Percentiles rank a stretch among this genome's conserved stretches.
Conservation (phyloP, 1,140 invertebrate genomes). For the Drosophila asahinai region DNA sequence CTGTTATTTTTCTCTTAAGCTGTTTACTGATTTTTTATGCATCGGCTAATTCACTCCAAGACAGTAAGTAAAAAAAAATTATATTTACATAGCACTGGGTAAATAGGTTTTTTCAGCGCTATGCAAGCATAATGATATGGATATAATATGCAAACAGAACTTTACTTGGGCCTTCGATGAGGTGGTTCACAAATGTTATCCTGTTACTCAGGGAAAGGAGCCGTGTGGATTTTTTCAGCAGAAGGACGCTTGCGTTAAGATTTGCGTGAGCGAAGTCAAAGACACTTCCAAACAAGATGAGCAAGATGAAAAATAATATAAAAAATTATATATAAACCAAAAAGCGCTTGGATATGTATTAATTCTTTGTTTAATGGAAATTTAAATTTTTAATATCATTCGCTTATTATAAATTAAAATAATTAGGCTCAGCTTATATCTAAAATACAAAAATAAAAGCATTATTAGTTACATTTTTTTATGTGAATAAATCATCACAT, state of each 20-base stretch:
- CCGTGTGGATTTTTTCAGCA: not conserved
- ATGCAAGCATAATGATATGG: not conserved
- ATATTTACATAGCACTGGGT: fast-evolving
- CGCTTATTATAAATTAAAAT: too few relatives aligned
- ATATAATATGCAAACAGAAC: not conserved
- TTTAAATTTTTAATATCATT: too few relatives aligned
- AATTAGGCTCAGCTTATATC: too few relatives aligned
- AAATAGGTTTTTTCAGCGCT: not conserved
- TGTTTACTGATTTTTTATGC: not conserved
- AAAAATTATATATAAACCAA: too few relatives aligned
- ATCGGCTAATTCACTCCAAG: not conserved
- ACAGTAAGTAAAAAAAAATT: not conserved
- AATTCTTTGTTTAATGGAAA: too few relatives aligned
- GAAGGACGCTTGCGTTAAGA: not conserved
- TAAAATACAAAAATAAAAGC: too few relatives aligned
- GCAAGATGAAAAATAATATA: too few relatives aligned
- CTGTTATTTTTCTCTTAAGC: not conserved
- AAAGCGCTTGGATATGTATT: too few relatives aligned
- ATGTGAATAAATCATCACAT: too few relatives aligned
- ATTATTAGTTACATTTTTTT: too few relatives aligned
- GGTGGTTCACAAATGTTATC: not conserved
- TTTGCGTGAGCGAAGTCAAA: not conserved
- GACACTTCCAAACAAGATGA: too few relatives aligned
- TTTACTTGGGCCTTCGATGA: not conserved
- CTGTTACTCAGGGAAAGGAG: not conserved